A percentile compares a stretch with the other conserved stretches of the same genome.
Evolutionary conservation across 1,140 invertebrate genomes (phyloP).

Genomic region (Zaprionus gabonicus): DNA sequence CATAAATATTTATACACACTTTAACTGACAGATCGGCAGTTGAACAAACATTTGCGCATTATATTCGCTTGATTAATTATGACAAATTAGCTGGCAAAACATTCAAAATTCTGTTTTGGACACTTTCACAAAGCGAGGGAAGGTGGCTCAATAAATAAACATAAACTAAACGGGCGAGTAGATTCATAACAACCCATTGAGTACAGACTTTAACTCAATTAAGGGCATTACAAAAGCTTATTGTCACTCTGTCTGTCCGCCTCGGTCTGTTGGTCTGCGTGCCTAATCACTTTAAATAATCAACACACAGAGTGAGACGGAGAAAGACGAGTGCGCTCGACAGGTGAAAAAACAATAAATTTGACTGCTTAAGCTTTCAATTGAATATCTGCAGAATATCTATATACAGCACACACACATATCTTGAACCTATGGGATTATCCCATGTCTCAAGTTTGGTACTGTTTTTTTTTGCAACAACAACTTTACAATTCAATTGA

Average conservation of each 20-base stretch:
- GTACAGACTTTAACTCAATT: constrained; percentile 46
- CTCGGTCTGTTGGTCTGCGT: constrained; percentile 13
- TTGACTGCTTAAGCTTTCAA: neutral
- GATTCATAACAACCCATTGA: constrained; percentile 41
- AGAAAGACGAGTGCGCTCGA: neutral
- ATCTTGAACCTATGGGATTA: neutral
- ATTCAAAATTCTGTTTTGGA: constrained; percentile 43
- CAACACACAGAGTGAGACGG: neutral
- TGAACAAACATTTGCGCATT: constrained; percentile 15
- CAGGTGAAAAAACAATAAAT: constrained; percentile 20
- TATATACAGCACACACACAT: neutral
- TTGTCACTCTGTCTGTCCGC: constrained; percentile 1
- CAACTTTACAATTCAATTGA: constrained; percentile 57
- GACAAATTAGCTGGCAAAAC: constrained; percentile 27
- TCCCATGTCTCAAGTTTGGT: neutral
- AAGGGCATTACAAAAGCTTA: constrained; percentile 37
- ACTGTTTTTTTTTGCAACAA: neutral
- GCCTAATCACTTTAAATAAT: constrained; percentile 37
- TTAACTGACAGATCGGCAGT: neutral
- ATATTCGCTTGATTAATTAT: constrained; percentile 44
- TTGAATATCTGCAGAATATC: too few relatives aligned
- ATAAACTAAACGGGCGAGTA: neutral
- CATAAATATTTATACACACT: constrained; percentile 12
- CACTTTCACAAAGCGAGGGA: constrained; percentile 25
- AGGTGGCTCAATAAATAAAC: constrained; percentile 32